Conservation (phyloP, 2,888 invertebrate genomes). For the Mythimna impura region DNA sequence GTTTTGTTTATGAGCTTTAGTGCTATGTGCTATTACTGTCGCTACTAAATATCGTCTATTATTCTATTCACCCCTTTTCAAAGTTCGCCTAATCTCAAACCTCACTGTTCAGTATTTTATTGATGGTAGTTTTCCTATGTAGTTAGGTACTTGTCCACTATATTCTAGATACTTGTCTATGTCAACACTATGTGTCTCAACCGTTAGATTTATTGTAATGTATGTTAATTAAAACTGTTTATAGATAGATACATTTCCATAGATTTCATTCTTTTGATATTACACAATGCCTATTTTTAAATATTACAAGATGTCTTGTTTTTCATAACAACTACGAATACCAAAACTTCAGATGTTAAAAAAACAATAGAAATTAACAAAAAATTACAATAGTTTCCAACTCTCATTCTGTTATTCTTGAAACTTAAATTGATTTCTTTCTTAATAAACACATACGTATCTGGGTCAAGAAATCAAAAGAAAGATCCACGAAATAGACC, state of each 20-base stretch:
- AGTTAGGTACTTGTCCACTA: neutral
- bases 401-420: constrained; percentile 8
- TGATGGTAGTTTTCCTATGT: constrained; percentile 13
- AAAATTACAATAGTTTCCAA: neutral
- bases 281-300: constrained; percentile 9
- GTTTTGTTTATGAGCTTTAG: neutral
- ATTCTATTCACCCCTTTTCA: neutral
- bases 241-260: constrained; percentile 28
- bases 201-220: constrained; percentile 38
- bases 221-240: constrained; percentile 43
- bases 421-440: constrained; percentile 20
- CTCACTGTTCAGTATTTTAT: neutral
- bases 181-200: constrained; percentile 14
- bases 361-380: neutral
- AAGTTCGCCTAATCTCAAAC: neutral
- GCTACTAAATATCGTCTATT: neutral
- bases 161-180: neutral
- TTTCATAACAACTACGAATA: neutral
- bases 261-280: constrained; percentile 13
- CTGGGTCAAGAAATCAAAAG: constrained; percentile 13
- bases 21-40: neutral
- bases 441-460: constrained; percentile 42
- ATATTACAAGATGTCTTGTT: neutral
- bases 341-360: neutral
- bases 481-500: constrained; percentile 39